phyloP scores from a whole-genome alignment of 2,888 invertebrate genomes.

The Drosophila imparisetae region DNA sequence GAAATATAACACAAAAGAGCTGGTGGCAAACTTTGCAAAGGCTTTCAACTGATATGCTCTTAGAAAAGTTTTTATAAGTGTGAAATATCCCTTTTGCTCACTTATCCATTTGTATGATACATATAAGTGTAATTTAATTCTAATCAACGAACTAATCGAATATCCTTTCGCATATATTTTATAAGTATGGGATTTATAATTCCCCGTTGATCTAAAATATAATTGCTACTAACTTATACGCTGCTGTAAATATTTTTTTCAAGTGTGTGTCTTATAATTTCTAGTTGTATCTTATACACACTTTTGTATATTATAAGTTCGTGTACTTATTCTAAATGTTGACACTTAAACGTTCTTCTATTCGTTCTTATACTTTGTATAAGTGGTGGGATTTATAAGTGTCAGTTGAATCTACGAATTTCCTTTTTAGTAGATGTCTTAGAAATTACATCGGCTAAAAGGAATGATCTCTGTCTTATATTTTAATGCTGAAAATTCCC shows the following conservation, averaged over 20 bases:
- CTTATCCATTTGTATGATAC: not conserved
- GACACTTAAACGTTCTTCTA: not conserved
- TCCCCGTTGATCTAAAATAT: not conserved
- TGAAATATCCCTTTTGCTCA: not conserved
- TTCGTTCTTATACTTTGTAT: not conserved
- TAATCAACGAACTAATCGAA: accelerated
- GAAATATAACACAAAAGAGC: slow-evolving; percentile 7
- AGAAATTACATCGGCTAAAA: not conserved
- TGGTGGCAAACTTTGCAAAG: not conserved
- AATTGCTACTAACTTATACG: not conserved
- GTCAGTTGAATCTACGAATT: accelerated
- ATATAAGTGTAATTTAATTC: not conserved
- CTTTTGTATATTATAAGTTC: not conserved
- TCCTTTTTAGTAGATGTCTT: not conserved
- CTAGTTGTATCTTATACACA: not conserved
- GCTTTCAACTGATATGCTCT: not conserved
- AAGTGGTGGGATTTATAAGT: not conserved
- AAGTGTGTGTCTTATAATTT: not conserved
- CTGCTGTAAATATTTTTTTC: not conserved
- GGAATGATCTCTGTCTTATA: not conserved
- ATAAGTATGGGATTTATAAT: not conserved
- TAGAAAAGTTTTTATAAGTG: not conserved
- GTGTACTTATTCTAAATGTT: accelerated
- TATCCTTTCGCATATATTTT: not conserved
- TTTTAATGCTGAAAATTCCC: not conserved